Evolutionary conservation across 2,797 vertebrate species (phyloP).

Genomic region (Acrossocheilus fasciatus): DNA sequence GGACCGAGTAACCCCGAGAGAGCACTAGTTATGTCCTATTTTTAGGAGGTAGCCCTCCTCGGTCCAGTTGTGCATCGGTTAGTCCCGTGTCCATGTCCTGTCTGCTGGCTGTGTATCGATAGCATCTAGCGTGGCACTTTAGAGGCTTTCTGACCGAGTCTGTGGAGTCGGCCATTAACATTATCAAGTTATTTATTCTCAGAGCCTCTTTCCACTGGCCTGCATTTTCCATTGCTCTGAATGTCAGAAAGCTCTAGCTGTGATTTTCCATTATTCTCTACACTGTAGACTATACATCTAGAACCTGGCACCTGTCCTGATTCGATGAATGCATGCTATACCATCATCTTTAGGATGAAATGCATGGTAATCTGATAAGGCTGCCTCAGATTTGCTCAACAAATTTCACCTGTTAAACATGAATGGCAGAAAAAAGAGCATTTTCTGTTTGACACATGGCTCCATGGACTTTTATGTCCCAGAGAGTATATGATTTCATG

Average conservation of each 20-base stretch:
- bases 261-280: conserved; percentile 81
- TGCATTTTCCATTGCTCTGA: conserved; percentile 83
- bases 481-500: neutral
- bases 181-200: conserved; percentile 84
- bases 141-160: conserved; percentile 79
- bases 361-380: neutral
- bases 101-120: conserved; percentile 79
- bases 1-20: conserved; percentile 72
- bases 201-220: conserved; percentile 83
- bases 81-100: conserved; percentile 71
- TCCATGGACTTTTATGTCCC: neutral
- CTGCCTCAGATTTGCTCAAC: neutral
- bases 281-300: conserved; percentile 58
- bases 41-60: conserved; percentile 70
- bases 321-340: conserved; percentile 6
- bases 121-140: conserved; percentile 81
- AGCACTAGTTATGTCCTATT: conserved; percentile 65
- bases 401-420: neutral
- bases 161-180: conserved; percentile 76
- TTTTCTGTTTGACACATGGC: neutral
- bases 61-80: conserved; percentile 60
- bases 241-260: conserved; percentile 75
- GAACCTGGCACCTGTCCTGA: conserved; percentile 50
- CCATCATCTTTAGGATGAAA: neutral
- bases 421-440: neutral